Conservation (phyloP, 2,113 vertebrate genomes). For the Heterocephalus glaber region DNA sequence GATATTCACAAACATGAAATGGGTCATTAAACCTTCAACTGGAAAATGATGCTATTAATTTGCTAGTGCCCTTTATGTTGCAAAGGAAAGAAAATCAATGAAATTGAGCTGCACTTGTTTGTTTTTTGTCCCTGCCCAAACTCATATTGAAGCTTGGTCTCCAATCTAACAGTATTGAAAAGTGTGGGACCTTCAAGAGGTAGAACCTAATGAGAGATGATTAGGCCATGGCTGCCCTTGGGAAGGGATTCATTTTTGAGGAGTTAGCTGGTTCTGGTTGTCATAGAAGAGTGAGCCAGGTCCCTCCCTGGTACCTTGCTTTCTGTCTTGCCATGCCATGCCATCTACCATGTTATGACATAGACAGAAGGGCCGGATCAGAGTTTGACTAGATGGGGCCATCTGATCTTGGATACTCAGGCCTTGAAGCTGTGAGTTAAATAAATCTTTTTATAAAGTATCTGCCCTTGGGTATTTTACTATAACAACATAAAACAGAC, state of each 20-base stretch:
- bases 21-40: background rate
- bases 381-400: background rate
- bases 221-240: background rate
- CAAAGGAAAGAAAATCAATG: constrained; percentile 16
- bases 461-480: background rate
- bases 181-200: background rate
- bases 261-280: background rate
- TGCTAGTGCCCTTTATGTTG: background rate
- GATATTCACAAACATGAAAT: background rate
- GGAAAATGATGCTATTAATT: constrained; percentile 27
- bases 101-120: background rate
- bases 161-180: background rate
- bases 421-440: background rate
- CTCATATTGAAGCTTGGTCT: background rate
- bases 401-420: background rate
- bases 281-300: background rate
- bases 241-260: background rate
- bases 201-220: too few relatives aligned
- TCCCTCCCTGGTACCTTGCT: background rate
- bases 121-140: background rate
- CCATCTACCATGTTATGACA: background rate
- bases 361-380: background rate
- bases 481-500: background rate
- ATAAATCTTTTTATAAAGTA: background rate
- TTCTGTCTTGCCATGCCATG: background rate